phyloP scores from a whole-genome alignment of 2,797 vertebrate species.

The Telmatherina bonti region DNA sequence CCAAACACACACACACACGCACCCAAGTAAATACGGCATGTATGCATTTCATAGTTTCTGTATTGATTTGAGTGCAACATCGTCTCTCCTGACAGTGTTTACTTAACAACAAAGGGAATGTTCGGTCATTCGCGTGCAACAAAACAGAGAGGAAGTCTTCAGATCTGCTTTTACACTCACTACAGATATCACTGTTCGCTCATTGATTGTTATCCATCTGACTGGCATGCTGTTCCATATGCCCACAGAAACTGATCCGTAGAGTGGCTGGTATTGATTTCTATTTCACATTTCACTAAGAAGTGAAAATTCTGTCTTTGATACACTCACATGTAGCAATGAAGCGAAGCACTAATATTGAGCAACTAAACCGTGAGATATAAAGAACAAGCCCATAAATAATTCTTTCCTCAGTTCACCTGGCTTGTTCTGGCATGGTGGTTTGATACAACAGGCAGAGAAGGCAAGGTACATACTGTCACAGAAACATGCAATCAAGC shows the following conservation, averaged over 20 bases:
- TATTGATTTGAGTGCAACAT: slow-evolving; percentile 39
- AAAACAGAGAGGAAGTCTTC: slow-evolving; percentile 40
- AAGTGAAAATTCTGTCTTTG: slow-evolving; percentile 28
- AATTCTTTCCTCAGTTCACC: slow-evolving; percentile 49
- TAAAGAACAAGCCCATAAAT: slow-evolving; percentile 65
- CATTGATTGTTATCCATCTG: background rate
- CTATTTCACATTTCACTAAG: slow-evolving; percentile 48
- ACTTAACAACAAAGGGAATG: slow-evolving; percentile 36
- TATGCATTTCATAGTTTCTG: slow-evolving; percentile 52
- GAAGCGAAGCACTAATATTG: slow-evolving; percentile 56
- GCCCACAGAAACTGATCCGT: slow-evolving; percentile 15
- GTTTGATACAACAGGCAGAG: slow-evolving; percentile 30
- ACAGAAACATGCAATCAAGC: slow-evolving; percentile 22
- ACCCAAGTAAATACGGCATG: slow-evolving; percentile 22
- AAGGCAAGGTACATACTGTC: slow-evolving; percentile 48
- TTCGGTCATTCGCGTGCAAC: slow-evolving; percentile 14
- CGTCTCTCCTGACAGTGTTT: slow-evolving; percentile 30
- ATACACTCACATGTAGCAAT: slow-evolving; percentile 31
- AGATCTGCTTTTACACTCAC: slow-evolving; percentile 39
- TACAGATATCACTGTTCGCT: slow-evolving; percentile 35
- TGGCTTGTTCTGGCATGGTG: slow-evolving; percentile 60
- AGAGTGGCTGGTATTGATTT: slow-evolving; percentile 30
- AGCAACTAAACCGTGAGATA: slow-evolving; percentile 51
- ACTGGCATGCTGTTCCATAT: slow-evolving; percentile 17
- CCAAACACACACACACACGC: background rate